Conservation (phyloP, 2,113 vertebrate species). For the Pelecanoides urinatrix region DNA sequence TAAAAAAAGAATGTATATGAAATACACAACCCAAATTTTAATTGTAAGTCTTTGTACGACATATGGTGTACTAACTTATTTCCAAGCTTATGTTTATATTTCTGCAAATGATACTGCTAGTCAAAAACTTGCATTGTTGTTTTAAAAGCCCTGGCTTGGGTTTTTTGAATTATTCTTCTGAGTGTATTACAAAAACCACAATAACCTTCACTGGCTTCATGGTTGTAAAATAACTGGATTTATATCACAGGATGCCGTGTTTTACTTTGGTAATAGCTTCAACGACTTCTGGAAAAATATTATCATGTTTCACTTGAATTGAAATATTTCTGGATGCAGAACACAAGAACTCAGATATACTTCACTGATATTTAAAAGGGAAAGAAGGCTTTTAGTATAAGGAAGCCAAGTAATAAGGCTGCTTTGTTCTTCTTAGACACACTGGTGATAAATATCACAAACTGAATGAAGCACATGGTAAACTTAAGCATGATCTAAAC, state of each 20-base stretch:
- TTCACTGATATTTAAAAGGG: conserved; percentile 47
- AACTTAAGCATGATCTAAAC: conserved; percentile 27
- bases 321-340: conserved; percentile 58
- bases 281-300: conserved; percentile 42
- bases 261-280: conserved; percentile 49
- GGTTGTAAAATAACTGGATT: conserved; percentile 44
- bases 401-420: conserved; percentile 38
- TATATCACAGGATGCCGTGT: conserved; percentile 6
- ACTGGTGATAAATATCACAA: conserved; percentile 48
- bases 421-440: conserved; percentile 61
- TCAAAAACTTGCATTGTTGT: background rate
- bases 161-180: conserved; percentile 3
- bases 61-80: background rate
- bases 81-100: conserved; percentile 1
- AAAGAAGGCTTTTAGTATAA: conserved; percentile 43
- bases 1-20: background rate
- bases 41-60: background rate
- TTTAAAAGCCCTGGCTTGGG: background rate
- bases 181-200: conserved; percentile 13
- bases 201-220: conserved; percentile 21
- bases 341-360: conserved; percentile 33
- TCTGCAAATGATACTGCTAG: background rate
- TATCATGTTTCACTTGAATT: conserved; percentile 58
- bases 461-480: conserved; percentile 27
- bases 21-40: background rate